Evolutionary conservation across 2,113 vertebrate genomes (phyloP).

Genomic region (Pantherophis guttatus): DNA sequence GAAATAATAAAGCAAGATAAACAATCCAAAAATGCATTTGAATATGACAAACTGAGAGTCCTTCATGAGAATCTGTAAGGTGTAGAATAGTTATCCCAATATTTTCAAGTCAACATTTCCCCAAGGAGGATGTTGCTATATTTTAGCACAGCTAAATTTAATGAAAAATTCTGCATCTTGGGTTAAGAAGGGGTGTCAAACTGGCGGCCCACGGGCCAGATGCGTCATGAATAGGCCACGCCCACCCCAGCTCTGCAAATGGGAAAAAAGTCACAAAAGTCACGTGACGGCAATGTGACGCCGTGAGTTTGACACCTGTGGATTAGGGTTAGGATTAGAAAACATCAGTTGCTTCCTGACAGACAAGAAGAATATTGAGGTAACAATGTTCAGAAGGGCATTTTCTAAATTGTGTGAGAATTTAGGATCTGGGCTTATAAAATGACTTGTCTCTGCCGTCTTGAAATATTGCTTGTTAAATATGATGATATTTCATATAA

Average conservation of each 20-base stretch:
- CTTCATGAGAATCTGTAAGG: conserved; percentile 13
- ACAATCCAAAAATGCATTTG: background rate
- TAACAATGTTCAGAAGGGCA: background rate
- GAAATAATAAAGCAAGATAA: background rate
- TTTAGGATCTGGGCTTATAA: background rate
- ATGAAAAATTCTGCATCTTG: conserved; percentile 39
- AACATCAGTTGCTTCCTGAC: conserved; percentile 19
- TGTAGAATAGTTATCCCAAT: background rate
- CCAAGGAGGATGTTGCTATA: background rate
- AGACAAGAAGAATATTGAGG: background rate
- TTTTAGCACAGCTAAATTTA: background rate
- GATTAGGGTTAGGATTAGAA: background rate
- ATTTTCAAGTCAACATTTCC: conserved; percentile 9
- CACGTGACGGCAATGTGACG: too few species aligned
- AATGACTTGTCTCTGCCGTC: background rate
- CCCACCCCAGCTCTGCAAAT: too few species aligned
- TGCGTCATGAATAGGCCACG: too few species aligned
- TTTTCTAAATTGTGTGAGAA: conserved; percentile 15
- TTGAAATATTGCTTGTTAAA: background rate
- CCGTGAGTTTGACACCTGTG: too few species aligned
- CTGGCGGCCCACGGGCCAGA: too few species aligned
- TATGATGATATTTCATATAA: conserved; percentile 7
- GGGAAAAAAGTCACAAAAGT: too few species aligned
- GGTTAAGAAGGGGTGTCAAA: too few species aligned
- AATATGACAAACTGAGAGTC: background rate